Evolutionary conservation across 2,888 invertebrate species (phyloP), one percentile per base, ranked within the genome.

Genomic region (Harpalus rufipes): DNA sequence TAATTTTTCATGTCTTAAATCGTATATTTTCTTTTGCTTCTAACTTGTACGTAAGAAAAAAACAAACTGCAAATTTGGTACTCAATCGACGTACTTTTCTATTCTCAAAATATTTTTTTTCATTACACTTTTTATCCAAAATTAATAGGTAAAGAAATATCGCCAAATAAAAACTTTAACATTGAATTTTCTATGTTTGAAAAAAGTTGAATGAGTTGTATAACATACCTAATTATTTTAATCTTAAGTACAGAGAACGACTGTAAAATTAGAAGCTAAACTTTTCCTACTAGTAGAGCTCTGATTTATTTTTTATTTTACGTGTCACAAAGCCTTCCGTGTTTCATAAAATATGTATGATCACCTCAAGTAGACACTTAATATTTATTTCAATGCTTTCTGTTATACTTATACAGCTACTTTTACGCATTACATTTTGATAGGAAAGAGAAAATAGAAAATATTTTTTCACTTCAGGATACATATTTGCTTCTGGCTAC

Each of bases 321-420:
- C 44, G 10, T 8, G 10, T 10, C 44, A 51, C 44, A 51, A 51
- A 10, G 0, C 10, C 0, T 61, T 21, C 21, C 21, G 8, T 61
- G 6, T 61, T 21, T 7, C 21, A 61, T 61, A 18, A 18, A 61
- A 61, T 18, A 25, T 61, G 61, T 61, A 61, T 61, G 8, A 61
- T 21, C 61, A 61, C 61, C 1, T 61, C 18, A 61, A 18, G 25
- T 61, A 61, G 44, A 10, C 10, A 51, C 1, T 61, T 61, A 58
- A 58, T 59, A 59, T 59, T 59, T 59, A 59, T 59, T 59, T 59
- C 61, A 16, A 21, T 61, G 18, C 16, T 7, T 10, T 25, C 18
- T 61, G 61, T 61, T 21, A 59, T 59, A 14, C n/a, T n/a, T n/a
- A n/a, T n/a, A n/a, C n/a, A 59, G 59, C 59, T 12, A 59, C 59